Evolutionary conservation across 2,888 invertebrate species (phyloP).

Genomic region (Brachyptera risi): DNA sequence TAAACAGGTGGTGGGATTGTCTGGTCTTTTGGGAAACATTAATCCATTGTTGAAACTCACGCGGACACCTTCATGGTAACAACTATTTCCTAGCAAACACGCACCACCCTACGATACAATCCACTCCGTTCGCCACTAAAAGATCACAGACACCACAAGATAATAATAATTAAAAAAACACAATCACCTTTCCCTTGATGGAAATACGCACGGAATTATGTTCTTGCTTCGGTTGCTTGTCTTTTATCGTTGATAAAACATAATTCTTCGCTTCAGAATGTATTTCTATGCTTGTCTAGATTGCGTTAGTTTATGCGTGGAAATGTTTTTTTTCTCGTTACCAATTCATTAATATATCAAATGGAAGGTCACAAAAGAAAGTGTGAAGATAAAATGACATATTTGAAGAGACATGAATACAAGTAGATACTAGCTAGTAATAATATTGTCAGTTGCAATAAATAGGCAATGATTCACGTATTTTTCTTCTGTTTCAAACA

Average conservation of each 20-base stretch:
- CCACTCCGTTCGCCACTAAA: constrained; percentile 25
- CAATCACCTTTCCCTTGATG: not conserved
- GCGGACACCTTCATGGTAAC: constrained; percentile 30
- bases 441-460: constrained; percentile 12
- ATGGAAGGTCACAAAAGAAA: not conserved
- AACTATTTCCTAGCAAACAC: not conserved
- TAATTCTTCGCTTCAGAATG: too few relatives aligned
- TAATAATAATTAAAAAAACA: constrained; percentile 24
- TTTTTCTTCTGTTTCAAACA: too few relatives aligned
- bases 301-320: not conserved
- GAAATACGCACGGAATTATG: too few relatives aligned
- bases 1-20: constrained; percentile 6
- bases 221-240: too few relatives aligned
- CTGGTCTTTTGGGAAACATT: constrained; percentile 3
- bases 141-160: constrained; percentile 30
- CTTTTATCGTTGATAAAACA: too few relatives aligned
- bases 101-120: constrained; percentile 9
- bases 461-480: not conserved
- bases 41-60: constrained; percentile 24
- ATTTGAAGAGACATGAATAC: too few relatives aligned
- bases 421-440: constrained; percentile 1
- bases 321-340: not conserved
- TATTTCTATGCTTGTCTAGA: too few relatives aligned
- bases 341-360: not conserved
- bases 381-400: too few relatives aligned